Conservation (phyloP, 1,140 invertebrate genomes). For the Dreissena polymorpha region DNA sequence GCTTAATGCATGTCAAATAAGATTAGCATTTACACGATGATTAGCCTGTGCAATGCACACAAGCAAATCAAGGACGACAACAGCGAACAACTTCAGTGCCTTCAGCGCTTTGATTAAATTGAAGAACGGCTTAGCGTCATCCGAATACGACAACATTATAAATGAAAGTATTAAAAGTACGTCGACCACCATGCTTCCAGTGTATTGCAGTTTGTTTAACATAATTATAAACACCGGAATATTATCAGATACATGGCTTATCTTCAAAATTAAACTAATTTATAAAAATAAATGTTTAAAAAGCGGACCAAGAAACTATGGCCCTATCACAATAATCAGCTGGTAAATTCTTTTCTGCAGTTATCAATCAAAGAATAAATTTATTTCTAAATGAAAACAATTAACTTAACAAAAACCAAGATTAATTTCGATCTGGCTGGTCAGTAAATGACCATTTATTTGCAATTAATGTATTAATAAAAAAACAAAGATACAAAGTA, state of each 20-base stretch:
- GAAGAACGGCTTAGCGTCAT: neutral
- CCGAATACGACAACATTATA: neutral
- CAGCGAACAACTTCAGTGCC: too few relatives aligned
- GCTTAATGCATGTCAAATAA: too few relatives aligned
- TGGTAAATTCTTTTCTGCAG: conserved; percentile 20
- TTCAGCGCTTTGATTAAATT: too few relatives aligned
- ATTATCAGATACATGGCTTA: conserved; percentile 29
- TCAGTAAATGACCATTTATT: conserved; percentile 3
- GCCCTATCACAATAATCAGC: conserved; percentile 8
- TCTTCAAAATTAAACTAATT: conserved; percentile 40
- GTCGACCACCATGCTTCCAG: neutral
- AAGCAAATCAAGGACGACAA: too few relatives aligned
- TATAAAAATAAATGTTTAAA: conserved; percentile 43
- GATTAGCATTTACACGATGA: too few relatives aligned
- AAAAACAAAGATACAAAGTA: too few relatives aligned
- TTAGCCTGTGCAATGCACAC: too few relatives aligned
- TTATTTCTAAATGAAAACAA: conserved; percentile 11
- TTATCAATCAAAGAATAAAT: conserved; percentile 3
- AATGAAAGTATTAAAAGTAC: conserved; percentile 7
- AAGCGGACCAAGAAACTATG: conserved; percentile 3
- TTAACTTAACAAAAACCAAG: conserved; percentile 15
- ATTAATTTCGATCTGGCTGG: conserved; percentile 1
- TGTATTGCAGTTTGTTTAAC: conserved; percentile 14
- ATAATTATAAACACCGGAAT: conserved; percentile 38
- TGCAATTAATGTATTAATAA: neutral